Evolutionary conservation across 2,113 vertebrate species (phyloP), one percentile per base, ranked within the genome.

Genomic region (Salvelinus alpinus): DNA sequence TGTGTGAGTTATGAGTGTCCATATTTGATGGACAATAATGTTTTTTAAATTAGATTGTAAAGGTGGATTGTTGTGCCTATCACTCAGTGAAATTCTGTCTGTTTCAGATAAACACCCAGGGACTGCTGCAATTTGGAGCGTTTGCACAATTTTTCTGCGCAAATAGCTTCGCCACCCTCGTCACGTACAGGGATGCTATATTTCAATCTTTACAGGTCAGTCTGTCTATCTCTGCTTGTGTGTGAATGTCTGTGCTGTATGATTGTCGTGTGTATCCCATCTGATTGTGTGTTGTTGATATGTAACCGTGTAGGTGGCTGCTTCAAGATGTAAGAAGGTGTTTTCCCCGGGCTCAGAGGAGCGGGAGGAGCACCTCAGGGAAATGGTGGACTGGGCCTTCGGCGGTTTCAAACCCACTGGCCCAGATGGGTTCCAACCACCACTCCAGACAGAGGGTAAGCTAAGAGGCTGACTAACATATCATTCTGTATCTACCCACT

Each of bases 341-440:
- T 97, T 98, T 72, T 25, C 92, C 1, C 5, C 74, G 0, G 76
- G 87, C 0, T 68, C 93, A 71, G 90, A 92, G 27, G 62, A 78
- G 31, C 48, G 11, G 12, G 83, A 91, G 0, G 93, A 95, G 44
- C 88, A 94, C 66, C 89, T 97, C 79, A 93, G 89, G 80, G 90
- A 92, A 71, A 94, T 97, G 95, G 16, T 99, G 0, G 93, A 97
- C 71, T 99, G 97, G 97, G 97, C 97, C 0, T 80, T 94, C 0
- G 91, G 86, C 0, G 96, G 95, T 34, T 98, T 99, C 81, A 91
- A 90, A 70, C 95, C 96, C 1, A 75, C 83, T 0, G 96, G 96
- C 0, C 51, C 92, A 0, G 93, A 94, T 22, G 94, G 94, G 3
- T 86, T 97, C 84, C 91, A 75, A 71, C 94, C 93, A 0, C 85